Base-by-base conservation (phyloP, 1,140 invertebrate species). In the Ceratosolen fusciceps region DNA sequence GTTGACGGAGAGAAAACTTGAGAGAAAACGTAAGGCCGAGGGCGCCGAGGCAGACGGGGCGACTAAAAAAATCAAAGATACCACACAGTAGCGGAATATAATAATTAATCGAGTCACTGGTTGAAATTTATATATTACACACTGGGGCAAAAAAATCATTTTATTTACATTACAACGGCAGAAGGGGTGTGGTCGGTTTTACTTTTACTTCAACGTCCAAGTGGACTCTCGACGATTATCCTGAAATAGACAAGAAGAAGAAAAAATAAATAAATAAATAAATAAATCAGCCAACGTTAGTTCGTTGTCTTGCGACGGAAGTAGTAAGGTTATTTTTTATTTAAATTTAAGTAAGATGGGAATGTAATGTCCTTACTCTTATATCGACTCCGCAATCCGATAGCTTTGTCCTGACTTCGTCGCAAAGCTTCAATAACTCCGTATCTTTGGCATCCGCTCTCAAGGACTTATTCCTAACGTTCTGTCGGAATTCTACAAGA, bases 341-440 rank as follows among this genome's bases (percentile, higher is more conserved):
- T 60, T n/a, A 29, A 60, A 1, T 60, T 62, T 2, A 31, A 29
- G 16, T 29, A 56, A 56, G 71, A 60, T 68, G 24, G 2, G 31
- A 71, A 75, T 24, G 29, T n/a, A 52, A 47, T 39, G 14, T 43
- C 81, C 77, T 76, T 84, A 90, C 89, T 81, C 89, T 89, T 8
- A 95, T 88, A 84, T 90, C 88, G 79, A 97, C 90, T 79, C 95
- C 94, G 82, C 90, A 90, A 76, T 90, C 86, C 62, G 91, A 91
- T 80, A 96, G 91, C 83, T 93, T 88, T 82, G 93, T 90, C 76
- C 96, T 90, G 2, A 94, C 89, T 49, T 92, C 86, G 90, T 97
- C 96, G 91, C 95, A 96, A 39, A 93, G 91, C 76, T 87, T 87
- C 62, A 97, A 88, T n/a, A 96, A 80, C 62, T 92, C 88, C 70